These are phyloP conservation scores for Stratiomys singularior DNA, from an alignment of 2,888 invertebrate genomes.

Conservation along the genomic window DNA sequence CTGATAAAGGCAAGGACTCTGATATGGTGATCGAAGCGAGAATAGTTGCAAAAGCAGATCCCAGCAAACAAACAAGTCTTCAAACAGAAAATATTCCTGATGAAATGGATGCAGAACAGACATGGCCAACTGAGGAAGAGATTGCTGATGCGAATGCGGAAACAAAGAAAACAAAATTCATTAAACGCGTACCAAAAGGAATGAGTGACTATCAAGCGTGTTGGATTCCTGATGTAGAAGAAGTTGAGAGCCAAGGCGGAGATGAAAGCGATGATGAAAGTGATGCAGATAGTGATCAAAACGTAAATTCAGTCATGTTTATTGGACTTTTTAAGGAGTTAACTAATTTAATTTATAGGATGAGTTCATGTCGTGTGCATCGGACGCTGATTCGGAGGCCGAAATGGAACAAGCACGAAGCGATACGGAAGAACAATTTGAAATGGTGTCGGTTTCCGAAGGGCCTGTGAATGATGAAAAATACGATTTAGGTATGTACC, in stretches of 20 bases:
- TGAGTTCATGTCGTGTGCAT: slow-evolving; percentile 63
- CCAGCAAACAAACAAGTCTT: slow-evolving; percentile 77
- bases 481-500: slow-evolving; percentile 69
- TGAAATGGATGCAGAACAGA: slow-evolving; percentile 95
- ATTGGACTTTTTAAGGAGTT: not conserved
- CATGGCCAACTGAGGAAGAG: slow-evolving; percentile 96
- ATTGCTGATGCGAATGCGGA: slow-evolving; percentile 74
- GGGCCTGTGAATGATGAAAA: slow-evolving; percentile 74
- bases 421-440: slow-evolving; percentile 74
- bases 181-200: slow-evolving; percentile 90
- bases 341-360: slow-evolving; percentile 54
- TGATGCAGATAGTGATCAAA: slow-evolving; percentile 52
- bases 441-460: slow-evolving; percentile 75
- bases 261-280: slow-evolving; percentile 66
- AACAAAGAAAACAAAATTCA: slow-evolving; percentile 73
- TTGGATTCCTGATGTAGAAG: slow-evolving; percentile 85
- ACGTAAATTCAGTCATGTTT: not conserved
- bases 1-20: slow-evolving; percentile 67
- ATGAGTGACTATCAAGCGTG: slow-evolving; percentile 98
- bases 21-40: slow-evolving; percentile 56
- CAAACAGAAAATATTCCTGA: slow-evolving; percentile 84
- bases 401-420: slow-evolving; percentile 66
- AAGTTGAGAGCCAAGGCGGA: slow-evolving; percentile 67
- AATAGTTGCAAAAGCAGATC: slow-evolving; percentile 70
- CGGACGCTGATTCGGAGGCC: slow-evolving; percentile 64